Evolutionary conservation across 2,797 vertebrate species (phyloP).

Genomic region (Yasuhikotakia modesta): DNA sequence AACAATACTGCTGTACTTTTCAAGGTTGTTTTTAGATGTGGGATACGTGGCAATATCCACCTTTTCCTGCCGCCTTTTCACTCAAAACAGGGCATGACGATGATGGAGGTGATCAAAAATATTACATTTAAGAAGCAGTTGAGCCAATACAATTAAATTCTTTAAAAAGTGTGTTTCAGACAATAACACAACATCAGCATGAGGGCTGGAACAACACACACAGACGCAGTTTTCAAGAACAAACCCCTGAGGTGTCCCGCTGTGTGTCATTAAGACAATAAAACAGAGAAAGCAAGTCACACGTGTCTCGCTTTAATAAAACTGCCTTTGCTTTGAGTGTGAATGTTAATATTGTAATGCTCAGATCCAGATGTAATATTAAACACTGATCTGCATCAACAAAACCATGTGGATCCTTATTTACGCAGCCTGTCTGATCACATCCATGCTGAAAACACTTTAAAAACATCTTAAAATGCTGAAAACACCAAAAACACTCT

Average conservation of each 20-base stretch:
- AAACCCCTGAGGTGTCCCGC: conserved; percentile 10
- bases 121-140: neutral
- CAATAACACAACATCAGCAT: conserved; percentile 3
- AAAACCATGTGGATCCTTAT: neutral
- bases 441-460: neutral
- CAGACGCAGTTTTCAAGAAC: neutral
- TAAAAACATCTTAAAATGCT: too few species aligned
- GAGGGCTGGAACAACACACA: conserved; percentile 7
- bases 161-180: neutral
- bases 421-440: neutral
- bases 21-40: neutral
- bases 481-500: too few species aligned
- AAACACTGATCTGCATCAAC: neutral
- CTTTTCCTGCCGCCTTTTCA: neutral
- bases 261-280: conserved; percentile 10
- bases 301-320: conserved; percentile 22
- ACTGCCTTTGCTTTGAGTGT: neutral
- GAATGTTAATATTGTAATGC: conserved; percentile 13
- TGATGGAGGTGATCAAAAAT: neutral
- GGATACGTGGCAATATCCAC: neutral
- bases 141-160: neutral
- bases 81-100: neutral
- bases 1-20: conserved; percentile 28
- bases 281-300: neutral
- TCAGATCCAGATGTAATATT: neutral